Base-by-base conservation (phyloP, 2,113 vertebrate species). In the Hemicordylus capensis region DNA sequence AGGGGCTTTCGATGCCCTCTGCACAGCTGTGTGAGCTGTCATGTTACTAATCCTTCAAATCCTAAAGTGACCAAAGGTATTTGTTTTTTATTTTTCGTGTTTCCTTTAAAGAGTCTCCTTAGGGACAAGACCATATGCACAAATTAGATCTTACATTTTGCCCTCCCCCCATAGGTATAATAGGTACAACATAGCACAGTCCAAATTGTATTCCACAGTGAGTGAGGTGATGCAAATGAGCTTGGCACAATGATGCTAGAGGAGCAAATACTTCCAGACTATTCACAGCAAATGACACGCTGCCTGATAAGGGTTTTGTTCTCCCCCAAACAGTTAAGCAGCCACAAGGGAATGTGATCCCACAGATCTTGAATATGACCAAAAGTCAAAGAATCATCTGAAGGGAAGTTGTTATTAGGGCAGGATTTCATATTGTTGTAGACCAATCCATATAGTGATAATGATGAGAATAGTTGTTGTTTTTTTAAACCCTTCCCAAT, bases 1-100 rank as follows among this genome's bases (percentile, higher is more conserved):
- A 97, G 98, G 66, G 98, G 98, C 61, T 98, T 99, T 84, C 98
- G 99, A 81, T 99, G 99, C 91, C 98, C 99, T 0, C 97, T 99
- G 2, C 99, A 99, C 95, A 95, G 96, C 92, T 99, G 99, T 89
- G 95, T 98, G 15, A 98, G 97, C 93, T 99, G 99, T 94, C 96
- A 98, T 84, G 97, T 97, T 44, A 96, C 97, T 83, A 96, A 96
- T 93, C 97, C 97, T 76, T 96, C 96, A 46, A 97, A 97, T 88
- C 97, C 96, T 48, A 97, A 97, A 89, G 93, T 97, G 24, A 96
- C 96, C 56, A 99, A 99, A 97, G 98, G 99, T 99, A 93, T 94
- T 61, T 77, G 83, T 42, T 78, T 51, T 69, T 88, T 75, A 42
- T 1, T 0, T 84, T 72, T 81, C 9, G 31, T 86, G 72, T 78